Percentiles rank a stretch among this genome's conserved stretches.
phyloP scores from a whole-genome alignment of 2,888 invertebrate species.

The Aproaerema taeniolella region DNA sequence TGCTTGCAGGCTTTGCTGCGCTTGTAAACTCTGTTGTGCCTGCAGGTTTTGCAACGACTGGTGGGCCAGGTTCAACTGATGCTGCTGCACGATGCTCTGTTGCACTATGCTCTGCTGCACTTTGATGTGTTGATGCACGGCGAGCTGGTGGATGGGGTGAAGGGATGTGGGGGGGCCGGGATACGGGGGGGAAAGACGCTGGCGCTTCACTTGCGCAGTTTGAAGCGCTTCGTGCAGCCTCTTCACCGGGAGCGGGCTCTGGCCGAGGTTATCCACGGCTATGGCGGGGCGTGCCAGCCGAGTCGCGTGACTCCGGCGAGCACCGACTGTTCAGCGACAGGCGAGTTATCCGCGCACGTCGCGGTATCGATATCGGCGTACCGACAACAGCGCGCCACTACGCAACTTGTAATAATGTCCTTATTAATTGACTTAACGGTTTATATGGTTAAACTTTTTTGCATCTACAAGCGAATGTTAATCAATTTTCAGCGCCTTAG shows the following conservation, averaged over 20 bases:
- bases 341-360: slow-evolving; percentile 60
- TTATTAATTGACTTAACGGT: slow-evolving; percentile 43
- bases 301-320: slow-evolving; percentile 75
- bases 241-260: slow-evolving; percentile 75
- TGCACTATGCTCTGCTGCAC: slow-evolving; percentile 71
- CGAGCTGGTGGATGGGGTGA: slow-evolving; percentile 66
- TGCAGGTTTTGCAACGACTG: slow-evolving; percentile 65
- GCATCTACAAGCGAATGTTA: slow-evolving; percentile 40
- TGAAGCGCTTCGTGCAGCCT: slow-evolving; percentile 79
- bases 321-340: slow-evolving; percentile 68
- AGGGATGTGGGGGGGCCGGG: slow-evolving; percentile 68
- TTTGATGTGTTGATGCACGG: slow-evolving; percentile 69
- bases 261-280: slow-evolving; percentile 78
- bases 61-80: slow-evolving; percentile 67
- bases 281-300: slow-evolving; percentile 73
- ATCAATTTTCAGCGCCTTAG: slow-evolving; percentile 42
- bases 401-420: slow-evolving; percentile 39
- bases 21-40: slow-evolving; percentile 50
- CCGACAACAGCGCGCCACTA: slow-evolving; percentile 49
- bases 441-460: slow-evolving; percentile 34
- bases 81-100: slow-evolving; percentile 70
- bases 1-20: slow-evolving; percentile 36
- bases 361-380: slow-evolving; percentile 50
- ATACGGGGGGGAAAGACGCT: slow-evolving; percentile 79
- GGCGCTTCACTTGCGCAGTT: slow-evolving; percentile 78